Evolutionary conservation across 2,888 invertebrate genomes (phyloP).

Genomic region (Beris chalybata): DNA sequence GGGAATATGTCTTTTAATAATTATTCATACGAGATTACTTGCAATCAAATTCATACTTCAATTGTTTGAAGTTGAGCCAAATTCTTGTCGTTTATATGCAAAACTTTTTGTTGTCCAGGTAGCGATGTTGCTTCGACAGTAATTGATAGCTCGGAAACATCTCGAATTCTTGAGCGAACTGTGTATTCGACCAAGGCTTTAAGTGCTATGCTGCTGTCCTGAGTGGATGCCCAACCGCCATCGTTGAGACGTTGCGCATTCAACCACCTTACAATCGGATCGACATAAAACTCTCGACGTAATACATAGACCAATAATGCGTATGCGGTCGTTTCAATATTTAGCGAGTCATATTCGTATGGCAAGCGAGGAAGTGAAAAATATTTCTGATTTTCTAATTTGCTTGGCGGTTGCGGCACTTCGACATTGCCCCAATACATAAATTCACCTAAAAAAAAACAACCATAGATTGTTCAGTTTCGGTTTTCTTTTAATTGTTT

Average conservation of each 20-base stretch:
- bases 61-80: conserved; percentile 77
- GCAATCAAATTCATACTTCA: conserved; percentile 59
- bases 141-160: conserved; percentile 77
- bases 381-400: conserved; percentile 88
- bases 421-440: conserved; percentile 83
- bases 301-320: conserved; percentile 87
- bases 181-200: conserved; percentile 90
- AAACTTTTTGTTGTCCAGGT: conserved; percentile 65
- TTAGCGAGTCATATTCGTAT: conserved; percentile 85
- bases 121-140: conserved; percentile 84
- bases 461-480: no score
- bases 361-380: conserved; percentile 86
- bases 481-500: no score
- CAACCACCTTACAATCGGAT: conserved; percentile 88
- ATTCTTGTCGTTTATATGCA: conserved; percentile 75
- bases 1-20: background rate
- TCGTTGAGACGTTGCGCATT: conserved; percentile 84
- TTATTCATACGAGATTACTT: conserved; percentile 2
- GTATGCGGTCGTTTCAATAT: conserved; percentile 91
- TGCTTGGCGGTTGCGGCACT: conserved; percentile 79
- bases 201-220: conserved; percentile 86
- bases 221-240: conserved; percentile 87
- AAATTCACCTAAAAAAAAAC: conserved; percentile 64
- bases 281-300: conserved; percentile 77
- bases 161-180: conserved; percentile 78